Conservation (phyloP, 2,888 invertebrate genomes). For the Petrolisthes manimaculis region DNA sequence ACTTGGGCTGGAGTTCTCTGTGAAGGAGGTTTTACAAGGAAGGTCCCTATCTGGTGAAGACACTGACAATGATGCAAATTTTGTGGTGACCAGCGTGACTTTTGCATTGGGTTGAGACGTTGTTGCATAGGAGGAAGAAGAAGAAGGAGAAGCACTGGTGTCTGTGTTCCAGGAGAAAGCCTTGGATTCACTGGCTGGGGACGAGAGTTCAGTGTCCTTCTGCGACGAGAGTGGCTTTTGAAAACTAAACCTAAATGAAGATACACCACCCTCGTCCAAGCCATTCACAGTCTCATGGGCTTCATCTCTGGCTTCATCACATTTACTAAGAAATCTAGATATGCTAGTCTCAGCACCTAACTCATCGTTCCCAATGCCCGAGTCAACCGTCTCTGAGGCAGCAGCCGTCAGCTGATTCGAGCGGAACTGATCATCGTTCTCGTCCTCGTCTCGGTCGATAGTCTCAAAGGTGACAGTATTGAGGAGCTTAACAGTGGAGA, state of each 20-base stretch:
- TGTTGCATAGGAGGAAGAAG: conserved; percentile 42
- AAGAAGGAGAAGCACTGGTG: conserved; percentile 36
- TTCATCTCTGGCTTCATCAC: conserved; percentile 52
- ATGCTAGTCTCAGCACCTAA: conserved; percentile 63
- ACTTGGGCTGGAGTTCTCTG: conserved; percentile 60
- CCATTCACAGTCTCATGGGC: conserved; percentile 32
- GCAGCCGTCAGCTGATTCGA: conserved; percentile 53
- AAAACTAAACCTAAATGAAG: conserved; percentile 54
- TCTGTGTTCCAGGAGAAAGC: conserved; percentile 46
- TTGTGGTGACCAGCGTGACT: conserved; percentile 64
- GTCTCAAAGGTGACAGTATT: conserved; percentile 65
- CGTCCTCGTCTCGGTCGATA: conserved; percentile 62
- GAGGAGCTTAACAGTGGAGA: conserved; percentile 65
- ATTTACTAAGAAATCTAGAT: conserved; percentile 56
- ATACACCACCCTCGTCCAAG: conserved; percentile 24
- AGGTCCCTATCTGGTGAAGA: conserved; percentile 55
- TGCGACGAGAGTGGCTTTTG: conserved; percentile 19
- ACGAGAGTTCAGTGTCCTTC: conserved; percentile 34
- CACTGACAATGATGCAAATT: conserved; percentile 64
- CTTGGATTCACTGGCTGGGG: conserved; percentile 37
- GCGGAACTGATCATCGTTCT: conserved; percentile 41
- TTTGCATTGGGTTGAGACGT: conserved; percentile 45
- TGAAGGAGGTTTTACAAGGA: conserved; percentile 41
- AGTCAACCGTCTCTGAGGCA: conserved; percentile 65
- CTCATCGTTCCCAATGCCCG: conserved; percentile 65